These are phyloP conservation scores for Dolichotis patagonum DNA, from an alignment of 2,113 vertebrate genomes.

Conservation along the genomic window DNA sequence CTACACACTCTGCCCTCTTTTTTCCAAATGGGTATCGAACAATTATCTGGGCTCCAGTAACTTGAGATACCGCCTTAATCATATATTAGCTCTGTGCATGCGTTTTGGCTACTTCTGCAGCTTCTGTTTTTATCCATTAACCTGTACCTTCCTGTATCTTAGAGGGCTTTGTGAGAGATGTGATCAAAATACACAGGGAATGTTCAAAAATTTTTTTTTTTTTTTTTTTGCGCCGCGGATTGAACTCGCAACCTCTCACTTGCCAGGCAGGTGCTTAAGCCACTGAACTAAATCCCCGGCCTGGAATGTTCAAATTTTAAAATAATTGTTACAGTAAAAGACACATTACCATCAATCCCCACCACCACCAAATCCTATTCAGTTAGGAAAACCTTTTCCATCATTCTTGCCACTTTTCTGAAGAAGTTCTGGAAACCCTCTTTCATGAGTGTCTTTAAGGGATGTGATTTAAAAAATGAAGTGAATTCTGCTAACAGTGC, in stretches of 20 bases:
- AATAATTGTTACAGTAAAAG: neutral
- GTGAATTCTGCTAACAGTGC: neutral
- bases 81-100: neutral
- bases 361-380: neutral
- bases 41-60: neutral
- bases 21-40: neutral
- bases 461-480: neutral
- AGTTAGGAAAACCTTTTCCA: neutral
- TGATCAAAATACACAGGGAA: neutral
- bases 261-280: too few species aligned
- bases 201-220: too few species aligned
- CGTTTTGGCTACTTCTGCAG: constrained; percentile 11
- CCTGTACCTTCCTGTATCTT: neutral
- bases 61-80: neutral
- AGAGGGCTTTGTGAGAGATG: neutral
- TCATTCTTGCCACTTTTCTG: neutral
- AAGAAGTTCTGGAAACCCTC: neutral
- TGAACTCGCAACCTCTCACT: too few species aligned
- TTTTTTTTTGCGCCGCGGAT: too few species aligned
- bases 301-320: neutral
- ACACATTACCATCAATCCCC: neutral
- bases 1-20: neutral
- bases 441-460: neutral
- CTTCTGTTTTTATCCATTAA: neutral
- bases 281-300: too few species aligned